A percentile compares a stretch with the other conserved stretches of the same genome.
phyloP scores from a whole-genome alignment of 2,888 invertebrate species.

The Microctonus brassicae region DNA sequence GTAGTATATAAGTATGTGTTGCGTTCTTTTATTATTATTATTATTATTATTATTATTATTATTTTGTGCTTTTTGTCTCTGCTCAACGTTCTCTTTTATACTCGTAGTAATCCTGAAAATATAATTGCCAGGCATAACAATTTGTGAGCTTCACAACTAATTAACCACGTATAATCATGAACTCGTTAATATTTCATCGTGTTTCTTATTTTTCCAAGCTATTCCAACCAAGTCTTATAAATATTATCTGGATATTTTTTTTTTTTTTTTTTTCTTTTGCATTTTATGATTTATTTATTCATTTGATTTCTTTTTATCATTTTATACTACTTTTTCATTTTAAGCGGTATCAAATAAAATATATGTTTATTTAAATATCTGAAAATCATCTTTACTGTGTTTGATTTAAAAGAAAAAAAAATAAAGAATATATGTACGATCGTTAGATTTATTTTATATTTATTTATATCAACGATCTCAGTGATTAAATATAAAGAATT shows the following conservation, averaged over 20 bases:
- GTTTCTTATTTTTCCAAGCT: background rate
- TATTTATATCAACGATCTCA: background rate
- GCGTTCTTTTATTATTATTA: background rate
- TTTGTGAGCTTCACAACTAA: conserved; percentile 16
- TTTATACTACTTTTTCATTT: too few relatives aligned
- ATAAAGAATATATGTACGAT: too few relatives aligned
- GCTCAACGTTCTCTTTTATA: background rate
- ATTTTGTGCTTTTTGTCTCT: background rate
- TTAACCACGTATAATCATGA: conserved; percentile 22
- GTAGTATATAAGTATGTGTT: too few relatives aligned
- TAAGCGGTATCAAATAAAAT: too few relatives aligned
- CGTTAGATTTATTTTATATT: background rate
- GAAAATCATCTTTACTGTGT: too few relatives aligned
- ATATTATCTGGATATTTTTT: background rate
- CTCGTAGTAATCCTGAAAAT: conserved; percentile 4
- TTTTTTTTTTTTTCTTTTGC: background rate
- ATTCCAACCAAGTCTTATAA: too few relatives aligned
- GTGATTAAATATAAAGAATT: background rate
- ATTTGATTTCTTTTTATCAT: background rate
- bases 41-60: background rate
- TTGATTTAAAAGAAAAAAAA: too few relatives aligned
- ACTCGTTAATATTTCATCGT: conserved; percentile 18
- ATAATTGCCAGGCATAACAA: conserved; percentile 17
- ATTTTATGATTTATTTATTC: background rate
- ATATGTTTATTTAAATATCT: too few relatives aligned